Evolutionary conservation across 2,888 invertebrate species (phyloP).

Genomic region (Eupeodes luniger): DNA sequence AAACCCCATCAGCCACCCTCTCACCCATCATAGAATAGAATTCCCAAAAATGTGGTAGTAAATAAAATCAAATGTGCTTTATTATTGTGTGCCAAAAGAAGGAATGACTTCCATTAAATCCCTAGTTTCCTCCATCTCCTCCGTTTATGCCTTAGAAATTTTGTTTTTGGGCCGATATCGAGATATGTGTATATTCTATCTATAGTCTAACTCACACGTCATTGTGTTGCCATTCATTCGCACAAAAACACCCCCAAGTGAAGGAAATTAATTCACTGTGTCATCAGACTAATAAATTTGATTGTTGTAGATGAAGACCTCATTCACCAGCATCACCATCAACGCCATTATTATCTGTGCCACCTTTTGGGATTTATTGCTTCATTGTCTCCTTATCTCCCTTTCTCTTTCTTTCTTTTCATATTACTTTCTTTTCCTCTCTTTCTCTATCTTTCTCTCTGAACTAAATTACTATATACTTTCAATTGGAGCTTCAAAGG

Average conservation of each 20-base stretch:
- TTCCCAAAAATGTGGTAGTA: slow-evolving; percentile 32
- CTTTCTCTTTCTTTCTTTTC: too few relatives aligned
- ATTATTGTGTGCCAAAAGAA: slow-evolving; percentile 22
- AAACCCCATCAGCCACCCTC: too few relatives aligned
- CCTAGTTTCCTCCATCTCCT: background rate
- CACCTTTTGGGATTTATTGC: slow-evolving; percentile 55
- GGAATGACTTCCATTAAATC: slow-evolving; percentile 65
- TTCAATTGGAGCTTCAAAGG: slow-evolving; percentile 33
- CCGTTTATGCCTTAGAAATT: slow-evolving; percentile 21
- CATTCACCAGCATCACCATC: slow-evolving; percentile 22
- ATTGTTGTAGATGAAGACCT: slow-evolving; percentile 70
- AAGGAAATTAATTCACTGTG: slow-evolving; percentile 69
- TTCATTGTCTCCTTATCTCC: background rate
- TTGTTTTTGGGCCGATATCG: slow-evolving; percentile 5
- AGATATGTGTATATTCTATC: too few relatives aligned
- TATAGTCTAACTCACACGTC: background rate
- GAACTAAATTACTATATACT: background rate
- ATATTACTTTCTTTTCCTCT: background rate
- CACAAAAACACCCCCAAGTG: slow-evolving; percentile 43
- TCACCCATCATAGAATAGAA: background rate
- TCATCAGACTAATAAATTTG: slow-evolving; percentile 70
- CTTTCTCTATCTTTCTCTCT: background rate
- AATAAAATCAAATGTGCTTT: slow-evolving; percentile 62
- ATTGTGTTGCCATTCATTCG: background rate
- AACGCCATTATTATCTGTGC: slow-evolving; percentile 39